Percentiles rank a stretch among this genome's conserved stretches.
These are phyloP conservation scores for Aleiodes leptofemur DNA, from an alignment of 2,888 invertebrate species.

Conservation along the genomic window DNA sequence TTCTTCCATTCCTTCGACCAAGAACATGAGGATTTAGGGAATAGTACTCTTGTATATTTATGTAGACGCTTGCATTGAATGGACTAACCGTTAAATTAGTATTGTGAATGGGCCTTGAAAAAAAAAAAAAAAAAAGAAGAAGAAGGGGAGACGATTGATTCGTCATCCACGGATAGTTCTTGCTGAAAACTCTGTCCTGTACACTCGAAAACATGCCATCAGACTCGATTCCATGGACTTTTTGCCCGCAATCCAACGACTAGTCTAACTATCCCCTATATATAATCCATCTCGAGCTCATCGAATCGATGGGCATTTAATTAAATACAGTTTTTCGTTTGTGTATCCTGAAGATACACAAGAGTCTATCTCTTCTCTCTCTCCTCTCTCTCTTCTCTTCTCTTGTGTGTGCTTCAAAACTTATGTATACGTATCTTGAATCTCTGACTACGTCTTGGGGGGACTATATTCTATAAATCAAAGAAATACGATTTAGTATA, in stretches of 20 bases:
- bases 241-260: slow-evolving; percentile 67
- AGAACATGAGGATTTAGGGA: slow-evolving; percentile 30
- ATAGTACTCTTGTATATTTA: slow-evolving; percentile 16
- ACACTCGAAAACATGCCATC: slow-evolving; percentile 38
- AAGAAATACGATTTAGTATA: slow-evolving; percentile 47
- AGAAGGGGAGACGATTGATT: slow-evolving; percentile 49
- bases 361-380: no score
- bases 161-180: slow-evolving; percentile 48
- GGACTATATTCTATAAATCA: slow-evolving; percentile 55
- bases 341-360: slow-evolving; percentile 31
- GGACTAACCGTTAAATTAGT: slow-evolving; percentile 14
- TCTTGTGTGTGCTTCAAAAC: background rate
- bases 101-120: slow-evolving; percentile 29
- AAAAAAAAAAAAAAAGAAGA: background rate
- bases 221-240: slow-evolving; percentile 51
- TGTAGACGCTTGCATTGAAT: background rate
- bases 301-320: slow-evolving; percentile 60
- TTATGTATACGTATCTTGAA: slow-evolving; percentile 32
- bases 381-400: no score
- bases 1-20: background rate
- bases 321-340: slow-evolving; percentile 69
- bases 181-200: slow-evolving; percentile 14
- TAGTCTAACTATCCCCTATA: slow-evolving; percentile 55
- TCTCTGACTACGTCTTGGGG: slow-evolving; percentile 40
- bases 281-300: slow-evolving; percentile 42